phyloP scores from a whole-genome alignment of 2,888 invertebrate species.

The Acanthosepion esculentum region DNA sequence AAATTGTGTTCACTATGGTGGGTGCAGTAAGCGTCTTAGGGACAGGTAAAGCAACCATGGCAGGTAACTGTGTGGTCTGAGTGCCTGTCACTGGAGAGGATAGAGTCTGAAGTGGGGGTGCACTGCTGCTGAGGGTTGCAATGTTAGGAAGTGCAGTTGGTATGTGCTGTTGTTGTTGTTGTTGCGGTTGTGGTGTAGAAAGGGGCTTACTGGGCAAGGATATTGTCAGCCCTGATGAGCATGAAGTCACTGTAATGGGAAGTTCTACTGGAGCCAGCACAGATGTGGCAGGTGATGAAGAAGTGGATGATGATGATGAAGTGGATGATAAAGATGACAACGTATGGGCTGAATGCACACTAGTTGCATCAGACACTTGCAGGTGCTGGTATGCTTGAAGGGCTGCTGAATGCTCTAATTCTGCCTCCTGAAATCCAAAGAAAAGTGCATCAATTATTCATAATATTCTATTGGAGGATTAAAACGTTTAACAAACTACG shows the following conservation, averaged over 20 bases:
- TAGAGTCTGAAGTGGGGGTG: conserved; percentile 20
- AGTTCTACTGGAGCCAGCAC: conserved; percentile 35
- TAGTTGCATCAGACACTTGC: conserved; percentile 13
- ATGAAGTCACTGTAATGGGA: background rate
- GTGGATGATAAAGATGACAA: conserved; percentile 48
- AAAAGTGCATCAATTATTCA: background rate
- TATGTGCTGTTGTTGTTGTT: background rate
- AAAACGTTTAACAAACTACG: background rate
- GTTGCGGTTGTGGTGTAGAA: background rate
- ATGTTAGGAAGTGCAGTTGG: conserved; percentile 5
- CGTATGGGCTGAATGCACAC: background rate
- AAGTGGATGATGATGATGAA: background rate
- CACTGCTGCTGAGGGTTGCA: conserved; percentile 24
- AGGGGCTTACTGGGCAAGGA: conserved; percentile 23
- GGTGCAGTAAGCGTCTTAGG: conserved; percentile 36
- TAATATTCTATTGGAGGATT: background rate
- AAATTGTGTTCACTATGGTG: background rate
- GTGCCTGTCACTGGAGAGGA: background rate
- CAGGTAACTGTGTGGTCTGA: background rate
- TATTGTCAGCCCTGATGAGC: background rate
- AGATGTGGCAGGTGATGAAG: conserved; percentile 36
- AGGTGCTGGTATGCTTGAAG: conserved; percentile 48
- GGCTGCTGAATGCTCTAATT: conserved; percentile 50
- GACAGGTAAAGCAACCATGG: background rate
- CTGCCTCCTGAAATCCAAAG: conserved; percentile 50